phyloP scores from a whole-genome alignment of 2,888 invertebrate species.

The Chironomus riparius region DNA sequence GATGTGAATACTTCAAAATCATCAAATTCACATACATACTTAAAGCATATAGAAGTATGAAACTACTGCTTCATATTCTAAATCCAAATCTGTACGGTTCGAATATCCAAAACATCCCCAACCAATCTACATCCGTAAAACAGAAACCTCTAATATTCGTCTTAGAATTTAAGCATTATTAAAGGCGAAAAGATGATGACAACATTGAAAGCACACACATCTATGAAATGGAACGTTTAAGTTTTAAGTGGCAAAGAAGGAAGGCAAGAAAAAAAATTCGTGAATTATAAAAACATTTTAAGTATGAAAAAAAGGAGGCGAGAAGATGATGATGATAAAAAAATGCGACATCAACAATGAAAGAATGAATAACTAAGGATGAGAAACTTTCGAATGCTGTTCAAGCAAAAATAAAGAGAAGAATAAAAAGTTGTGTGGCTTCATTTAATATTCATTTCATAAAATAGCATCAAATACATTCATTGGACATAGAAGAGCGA shows the following conservation, averaged over 20 bases:
- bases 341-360: background rate
- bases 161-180: too few species aligned
- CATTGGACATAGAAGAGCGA: background rate
- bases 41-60: too few species aligned
- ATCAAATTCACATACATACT: too few species aligned
- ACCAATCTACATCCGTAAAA: too few species aligned
- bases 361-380: background rate
- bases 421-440: slow-evolving; percentile 9
- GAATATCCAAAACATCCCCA: too few species aligned
- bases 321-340: background rate
- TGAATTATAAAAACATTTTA: slow-evolving; percentile 18
- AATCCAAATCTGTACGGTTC: too few species aligned
- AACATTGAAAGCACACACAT: background rate
- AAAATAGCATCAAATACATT: slow-evolving; percentile 10
- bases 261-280: background rate
- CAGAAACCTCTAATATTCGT: too few species aligned
- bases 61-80: too few species aligned
- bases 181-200: too few species aligned
- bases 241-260: background rate
- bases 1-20: too few species aligned
- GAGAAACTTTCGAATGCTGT: background rate
- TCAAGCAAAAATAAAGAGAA: background rate
- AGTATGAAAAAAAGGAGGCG: background rate
- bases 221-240: background rate
- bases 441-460: slow-evolving; percentile 26